Evolutionary conservation across 2,113 vertebrate genomes (phyloP).

Genomic region (Neoarius graeffei): DNA sequence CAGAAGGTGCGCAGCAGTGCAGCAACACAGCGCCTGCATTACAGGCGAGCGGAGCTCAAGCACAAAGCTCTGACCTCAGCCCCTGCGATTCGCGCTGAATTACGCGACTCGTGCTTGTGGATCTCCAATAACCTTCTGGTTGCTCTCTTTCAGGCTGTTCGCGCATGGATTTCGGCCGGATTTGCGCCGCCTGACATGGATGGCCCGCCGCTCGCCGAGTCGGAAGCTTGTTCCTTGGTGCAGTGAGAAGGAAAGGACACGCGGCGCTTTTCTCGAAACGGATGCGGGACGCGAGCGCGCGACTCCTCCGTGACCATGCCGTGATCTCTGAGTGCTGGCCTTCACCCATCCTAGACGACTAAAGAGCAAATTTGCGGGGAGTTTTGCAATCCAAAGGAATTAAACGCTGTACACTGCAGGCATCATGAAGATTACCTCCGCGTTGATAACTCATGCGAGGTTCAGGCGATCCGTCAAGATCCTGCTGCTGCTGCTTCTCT

Average conservation of each 20-base stretch:
- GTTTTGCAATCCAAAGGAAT: conserved; percentile 82
- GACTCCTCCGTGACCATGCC: conserved; percentile 87
- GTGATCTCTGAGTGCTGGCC: conserved; percentile 81
- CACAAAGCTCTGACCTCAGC: conserved; percentile 55
- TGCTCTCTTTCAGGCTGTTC: conserved; percentile 73
- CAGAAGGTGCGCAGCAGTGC: conserved; percentile 93
- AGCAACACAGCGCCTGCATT: conserved; percentile 78
- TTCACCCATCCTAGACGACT: conserved; percentile 74
- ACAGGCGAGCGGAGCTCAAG: conserved; percentile 62
- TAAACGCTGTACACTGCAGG: conserved; percentile 77
- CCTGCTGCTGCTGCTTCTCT: conserved; percentile 82
- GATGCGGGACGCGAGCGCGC: conserved; percentile 81
- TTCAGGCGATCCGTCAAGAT: conserved; percentile 83
- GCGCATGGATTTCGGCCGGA: conserved; percentile 86
- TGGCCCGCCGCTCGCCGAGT: conserved; percentile 87
- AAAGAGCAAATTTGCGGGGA: conserved; percentile 75
- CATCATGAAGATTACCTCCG: conserved; percentile 91
- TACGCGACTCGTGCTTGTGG: conserved; percentile 60
- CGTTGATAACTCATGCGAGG: conserved; percentile 83
- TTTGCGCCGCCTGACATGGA: conserved; percentile 89
- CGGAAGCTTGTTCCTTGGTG: conserved; percentile 89
- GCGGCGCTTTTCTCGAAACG: conserved; percentile 82
- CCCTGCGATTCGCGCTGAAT: conserved; percentile 53
- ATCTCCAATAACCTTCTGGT: conserved; percentile 60
- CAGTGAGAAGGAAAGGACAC: conserved; percentile 94